Conservation (phyloP, 2,797 vertebrate species). For the Arnoldichthys spilopterus region DNA sequence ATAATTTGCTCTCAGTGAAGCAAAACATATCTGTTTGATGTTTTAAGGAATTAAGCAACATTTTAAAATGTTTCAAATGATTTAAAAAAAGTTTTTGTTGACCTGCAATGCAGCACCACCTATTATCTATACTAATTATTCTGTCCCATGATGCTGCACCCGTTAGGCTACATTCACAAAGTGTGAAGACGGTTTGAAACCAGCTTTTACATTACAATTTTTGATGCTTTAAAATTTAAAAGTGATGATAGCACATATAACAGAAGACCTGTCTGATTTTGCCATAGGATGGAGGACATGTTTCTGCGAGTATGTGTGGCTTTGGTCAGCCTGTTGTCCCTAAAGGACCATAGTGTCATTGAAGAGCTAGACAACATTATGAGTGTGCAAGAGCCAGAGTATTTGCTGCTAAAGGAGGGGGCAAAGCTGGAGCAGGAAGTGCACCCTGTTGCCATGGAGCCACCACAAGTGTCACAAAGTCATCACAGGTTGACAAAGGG, state of each 20-base stretch:
- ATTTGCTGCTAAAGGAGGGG: constrained; percentile 70
- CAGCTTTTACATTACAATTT: neutral
- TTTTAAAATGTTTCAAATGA: neutral
- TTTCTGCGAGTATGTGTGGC: constrained; percentile 84
- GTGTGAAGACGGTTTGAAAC: neutral
- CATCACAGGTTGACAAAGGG: constrained; percentile 25
- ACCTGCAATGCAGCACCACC: neutral
- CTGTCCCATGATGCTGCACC: neutral
- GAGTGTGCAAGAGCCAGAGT: constrained; percentile 77
- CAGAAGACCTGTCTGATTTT: neutral
- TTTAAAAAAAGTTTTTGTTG: neutral
- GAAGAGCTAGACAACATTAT: constrained; percentile 71
- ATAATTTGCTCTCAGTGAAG: too few species aligned
- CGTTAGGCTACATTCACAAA: neutral
- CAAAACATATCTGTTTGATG: neutral
- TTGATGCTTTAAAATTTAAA: neutral
- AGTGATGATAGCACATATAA: neutral
- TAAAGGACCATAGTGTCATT: constrained; percentile 75
- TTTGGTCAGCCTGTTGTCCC: constrained; percentile 83
- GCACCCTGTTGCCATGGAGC: constrained; percentile 30
- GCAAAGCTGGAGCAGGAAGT: constrained; percentile 72
- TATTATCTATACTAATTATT: neutral
- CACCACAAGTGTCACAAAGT: constrained; percentile 43
- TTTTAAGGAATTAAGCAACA: neutral
- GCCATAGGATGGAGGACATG: constrained; percentile 80